These are phyloP conservation scores for Hemiscyllium ocellatum DNA, from an alignment of 2,113 vertebrate species.

Conservation along the genomic window DNA sequence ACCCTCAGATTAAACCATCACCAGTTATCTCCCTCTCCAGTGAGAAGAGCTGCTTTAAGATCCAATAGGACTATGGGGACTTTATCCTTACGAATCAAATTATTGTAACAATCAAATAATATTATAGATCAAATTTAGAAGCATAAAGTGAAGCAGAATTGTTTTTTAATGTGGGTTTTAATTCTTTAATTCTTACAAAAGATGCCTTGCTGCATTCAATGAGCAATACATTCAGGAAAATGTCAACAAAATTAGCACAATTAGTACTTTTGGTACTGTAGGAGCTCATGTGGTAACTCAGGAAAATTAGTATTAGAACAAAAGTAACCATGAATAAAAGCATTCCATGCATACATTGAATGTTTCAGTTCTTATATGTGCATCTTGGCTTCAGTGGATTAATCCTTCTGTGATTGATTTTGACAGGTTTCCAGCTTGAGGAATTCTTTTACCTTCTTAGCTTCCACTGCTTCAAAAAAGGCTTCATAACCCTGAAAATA, in stretches of 20 bases:
- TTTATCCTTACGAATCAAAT: not conserved
- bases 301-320: not conserved
- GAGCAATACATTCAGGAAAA: not conserved
- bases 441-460: not conserved
- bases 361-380: not conserved
- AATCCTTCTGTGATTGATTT: not conserved
- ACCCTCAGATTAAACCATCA: too few species aligned
- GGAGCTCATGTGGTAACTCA: too few species aligned
- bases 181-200: not conserved
- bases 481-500: conserved; percentile 11
- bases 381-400: not conserved
- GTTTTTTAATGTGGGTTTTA: not conserved
- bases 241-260: not conserved
- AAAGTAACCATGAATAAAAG: not conserved
- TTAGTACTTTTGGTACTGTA: not conserved
- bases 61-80: too few species aligned
- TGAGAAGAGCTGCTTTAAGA: too few species aligned
- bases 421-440: not conserved
- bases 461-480: not conserved
- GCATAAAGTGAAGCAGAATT: not conserved
- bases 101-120: not conserved
- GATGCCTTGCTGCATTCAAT: not conserved
- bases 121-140: not conserved
- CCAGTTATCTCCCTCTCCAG: too few species aligned
- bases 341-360: not conserved